These are phyloP conservation scores for Malacoraja senta DNA, from an alignment of 2,797 vertebrate genomes.

Conservation along the genomic window DNA sequence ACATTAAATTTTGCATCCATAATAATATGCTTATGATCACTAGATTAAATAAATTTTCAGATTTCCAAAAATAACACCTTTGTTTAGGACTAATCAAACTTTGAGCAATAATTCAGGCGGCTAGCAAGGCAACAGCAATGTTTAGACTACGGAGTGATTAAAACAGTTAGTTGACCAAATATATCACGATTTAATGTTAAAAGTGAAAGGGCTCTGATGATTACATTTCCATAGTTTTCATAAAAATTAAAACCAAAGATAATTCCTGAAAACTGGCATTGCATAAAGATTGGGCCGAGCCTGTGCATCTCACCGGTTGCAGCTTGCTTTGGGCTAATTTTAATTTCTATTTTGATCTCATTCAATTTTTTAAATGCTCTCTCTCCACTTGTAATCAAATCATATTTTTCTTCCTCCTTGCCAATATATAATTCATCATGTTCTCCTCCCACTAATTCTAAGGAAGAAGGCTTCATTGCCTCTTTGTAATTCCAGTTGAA, in stretches of 20 bases:
- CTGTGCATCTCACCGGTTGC: neutral
- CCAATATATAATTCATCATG: neutral
- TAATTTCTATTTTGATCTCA: neutral
- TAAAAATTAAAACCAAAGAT: neutral
- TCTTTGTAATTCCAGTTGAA: too few relatives aligned
- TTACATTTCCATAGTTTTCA: neutral
- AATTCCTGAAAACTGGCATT: neutral
- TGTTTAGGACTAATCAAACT: neutral
- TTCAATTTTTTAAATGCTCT: neutral
- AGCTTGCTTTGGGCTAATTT: neutral
- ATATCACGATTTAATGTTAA: neutral
- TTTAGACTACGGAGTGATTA: neutral
- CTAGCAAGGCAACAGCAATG: neutral
- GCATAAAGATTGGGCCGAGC: neutral
- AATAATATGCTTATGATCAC: too few relatives aligned
- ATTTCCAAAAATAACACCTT: neutral
- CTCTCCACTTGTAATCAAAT: neutral
- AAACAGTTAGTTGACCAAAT: neutral
- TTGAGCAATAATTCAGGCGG: neutral
- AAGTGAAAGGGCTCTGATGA: neutral
- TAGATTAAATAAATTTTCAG: neutral
- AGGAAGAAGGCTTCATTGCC: too few relatives aligned
- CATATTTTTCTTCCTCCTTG: neutral
- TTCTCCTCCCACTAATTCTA: neutral
- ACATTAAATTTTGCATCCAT: neutral